Conservation (phyloP, 2,888 invertebrate species). For the Halocaridina rubra region DNA sequence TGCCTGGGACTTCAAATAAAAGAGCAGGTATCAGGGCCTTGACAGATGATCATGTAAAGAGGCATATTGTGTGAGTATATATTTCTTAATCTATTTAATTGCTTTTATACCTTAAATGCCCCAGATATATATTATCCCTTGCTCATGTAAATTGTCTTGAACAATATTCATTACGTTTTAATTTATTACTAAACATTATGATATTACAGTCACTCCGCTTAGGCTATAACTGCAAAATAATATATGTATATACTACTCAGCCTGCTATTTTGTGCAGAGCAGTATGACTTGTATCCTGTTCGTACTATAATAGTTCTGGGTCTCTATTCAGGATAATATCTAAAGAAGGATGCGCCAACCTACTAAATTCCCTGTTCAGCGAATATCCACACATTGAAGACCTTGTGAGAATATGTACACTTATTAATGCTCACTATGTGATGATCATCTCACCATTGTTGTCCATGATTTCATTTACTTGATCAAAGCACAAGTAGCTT, state of each 20-base stretch:
- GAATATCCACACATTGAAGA: background rate
- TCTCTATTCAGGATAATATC: background rate
- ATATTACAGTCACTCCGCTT: background rate
- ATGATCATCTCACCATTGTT: background rate
- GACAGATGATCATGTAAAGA: background rate
- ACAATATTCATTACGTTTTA: background rate
- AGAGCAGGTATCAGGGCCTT: background rate
- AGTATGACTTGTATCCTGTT: background rate
- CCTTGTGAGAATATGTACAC: background rate
- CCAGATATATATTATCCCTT: background rate
- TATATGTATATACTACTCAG: background rate
- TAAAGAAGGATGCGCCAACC: background rate
- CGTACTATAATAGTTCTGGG: background rate
- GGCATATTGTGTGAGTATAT: background rate
- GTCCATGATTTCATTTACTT: background rate
- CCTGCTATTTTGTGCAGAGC: background rate
- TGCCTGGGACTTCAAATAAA: background rate
- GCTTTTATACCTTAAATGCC: slow-evolving; percentile 1
- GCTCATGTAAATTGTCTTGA: background rate
- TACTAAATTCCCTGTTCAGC: background rate
- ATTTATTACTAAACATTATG: background rate
- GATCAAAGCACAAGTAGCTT: background rate
- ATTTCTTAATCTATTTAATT: background rate
- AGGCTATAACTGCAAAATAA: background rate
- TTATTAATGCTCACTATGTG: background rate